Conservation (phyloP, 2,888 invertebrate species). For the Synanthedon vespiformis region DNA sequence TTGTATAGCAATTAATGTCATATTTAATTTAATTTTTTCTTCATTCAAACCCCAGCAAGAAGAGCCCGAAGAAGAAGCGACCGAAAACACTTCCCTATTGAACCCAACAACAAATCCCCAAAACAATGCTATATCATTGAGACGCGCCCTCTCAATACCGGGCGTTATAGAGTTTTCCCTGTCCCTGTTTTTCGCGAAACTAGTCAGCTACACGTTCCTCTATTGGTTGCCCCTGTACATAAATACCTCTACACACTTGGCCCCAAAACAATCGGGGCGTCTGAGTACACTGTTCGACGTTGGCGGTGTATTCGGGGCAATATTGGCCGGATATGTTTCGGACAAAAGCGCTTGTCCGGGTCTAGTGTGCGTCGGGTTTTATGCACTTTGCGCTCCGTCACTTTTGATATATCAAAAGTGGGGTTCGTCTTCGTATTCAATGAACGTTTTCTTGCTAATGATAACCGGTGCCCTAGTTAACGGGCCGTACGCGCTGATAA, state of each 20-base stretch:
- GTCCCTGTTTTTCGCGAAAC: slow-evolving; percentile 94
- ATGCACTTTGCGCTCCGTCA: slow-evolving; percentile 83
- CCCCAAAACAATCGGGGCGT: slow-evolving; percentile 78
- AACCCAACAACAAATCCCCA: slow-evolving; percentile 68
- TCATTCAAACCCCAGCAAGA: no score
- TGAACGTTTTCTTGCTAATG: slow-evolving; percentile 78
- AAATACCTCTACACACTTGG: slow-evolving; percentile 78
- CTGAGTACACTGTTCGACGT: slow-evolving; percentile 87
- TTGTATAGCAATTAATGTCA: no score
- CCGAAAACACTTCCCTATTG: slow-evolving; percentile 42
- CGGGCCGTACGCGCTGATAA: slow-evolving; percentile 96
- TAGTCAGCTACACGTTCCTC: slow-evolving; percentile 96
- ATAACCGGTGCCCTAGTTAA: slow-evolving; percentile 88
- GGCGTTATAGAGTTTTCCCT: slow-evolving; percentile 94
- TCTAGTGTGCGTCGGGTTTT: slow-evolving; percentile 86
- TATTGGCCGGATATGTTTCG: slow-evolving; percentile 86
- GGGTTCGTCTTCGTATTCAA: slow-evolving; percentile 71
- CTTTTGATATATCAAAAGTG: slow-evolving; percentile 82
- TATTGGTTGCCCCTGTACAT: slow-evolving; percentile 97
- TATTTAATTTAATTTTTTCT: slow-evolving; percentile 10
- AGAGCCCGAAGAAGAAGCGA: slow-evolving; percentile 22
- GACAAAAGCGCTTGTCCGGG: slow-evolving; percentile 89
- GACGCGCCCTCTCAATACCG: slow-evolving; percentile 85
- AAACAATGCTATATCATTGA: slow-evolving; percentile 76
- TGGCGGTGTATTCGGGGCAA: slow-evolving; percentile 91